Evolutionary conservation across 1,140 invertebrate species (phyloP).

Genomic region (Akabosia matsudoensis): DNA sequence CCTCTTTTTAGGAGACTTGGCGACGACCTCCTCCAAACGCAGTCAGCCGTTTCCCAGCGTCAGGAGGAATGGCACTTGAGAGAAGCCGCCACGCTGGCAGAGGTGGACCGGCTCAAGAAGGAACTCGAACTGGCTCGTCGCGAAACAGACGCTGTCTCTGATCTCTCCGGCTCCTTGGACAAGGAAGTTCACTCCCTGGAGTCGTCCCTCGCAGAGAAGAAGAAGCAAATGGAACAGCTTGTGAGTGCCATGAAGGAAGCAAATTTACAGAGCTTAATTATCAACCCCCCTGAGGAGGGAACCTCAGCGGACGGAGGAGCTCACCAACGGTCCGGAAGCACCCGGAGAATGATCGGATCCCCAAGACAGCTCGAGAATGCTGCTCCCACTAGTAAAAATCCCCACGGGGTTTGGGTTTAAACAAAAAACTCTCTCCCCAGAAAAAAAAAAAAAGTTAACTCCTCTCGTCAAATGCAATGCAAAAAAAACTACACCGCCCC

Average conservation of each 20-base stretch:
- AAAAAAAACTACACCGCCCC: neutral
- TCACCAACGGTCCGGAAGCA: conserved; percentile 76
- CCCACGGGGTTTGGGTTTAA: conserved; percentile 93
- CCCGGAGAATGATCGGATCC: conserved; percentile 82
- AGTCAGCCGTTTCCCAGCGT: conserved; percentile 46
- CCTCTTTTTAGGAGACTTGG: conserved; percentile 56
- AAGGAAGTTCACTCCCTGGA: conserved; percentile 60
- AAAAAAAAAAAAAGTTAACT: neutral
- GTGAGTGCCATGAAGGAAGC: conserved; percentile 88
- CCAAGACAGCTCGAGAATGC: conserved; percentile 86
- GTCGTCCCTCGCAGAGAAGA: conserved; percentile 55
- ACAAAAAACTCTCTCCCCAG: neutral
- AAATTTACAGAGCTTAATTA: conserved; percentile 80
- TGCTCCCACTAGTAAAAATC: conserved; percentile 89
- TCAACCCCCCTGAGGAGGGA: conserved; percentile 71
- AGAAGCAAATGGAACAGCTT: conserved; percentile 75
- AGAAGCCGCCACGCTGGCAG: conserved; percentile 69
- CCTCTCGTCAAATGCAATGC: no score
- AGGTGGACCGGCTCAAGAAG: conserved; percentile 75
- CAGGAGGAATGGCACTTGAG: conserved; percentile 61
- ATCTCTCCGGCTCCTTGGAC: conserved; percentile 75
- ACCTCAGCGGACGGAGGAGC: conserved; percentile 69
- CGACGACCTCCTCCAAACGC: conserved; percentile 59
- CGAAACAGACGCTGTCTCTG: conserved; percentile 71
- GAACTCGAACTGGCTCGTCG: conserved; percentile 78